phyloP scores from a whole-genome alignment of 2,797 vertebrate species.

The Micropoecilia bifurca region DNA sequence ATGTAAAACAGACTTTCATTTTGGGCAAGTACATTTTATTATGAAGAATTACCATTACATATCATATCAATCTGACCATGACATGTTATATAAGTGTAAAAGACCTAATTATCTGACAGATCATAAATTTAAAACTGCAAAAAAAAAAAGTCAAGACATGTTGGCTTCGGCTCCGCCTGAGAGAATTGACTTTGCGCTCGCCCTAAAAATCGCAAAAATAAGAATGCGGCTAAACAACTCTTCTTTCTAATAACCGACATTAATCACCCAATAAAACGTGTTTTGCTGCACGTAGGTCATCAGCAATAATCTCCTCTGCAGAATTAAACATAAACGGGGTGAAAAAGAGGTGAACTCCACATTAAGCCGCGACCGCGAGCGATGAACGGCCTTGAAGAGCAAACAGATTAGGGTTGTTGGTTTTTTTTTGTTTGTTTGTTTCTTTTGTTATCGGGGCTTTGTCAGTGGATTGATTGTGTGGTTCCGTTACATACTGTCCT shows the following conservation, averaged over 20 bases:
- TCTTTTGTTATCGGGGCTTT: conserved; percentile 29
- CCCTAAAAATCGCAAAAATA: background rate
- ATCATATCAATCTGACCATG: background rate
- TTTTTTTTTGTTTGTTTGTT: background rate
- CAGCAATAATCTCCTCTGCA: conserved; percentile 20
- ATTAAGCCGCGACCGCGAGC: conserved; percentile 15
- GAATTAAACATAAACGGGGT: conserved; percentile 14
- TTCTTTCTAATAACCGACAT: conserved; percentile 8
- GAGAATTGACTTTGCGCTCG: background rate
- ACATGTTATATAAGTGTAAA: background rate
- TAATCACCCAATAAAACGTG: conserved; percentile 23
- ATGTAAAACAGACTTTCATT: background rate
- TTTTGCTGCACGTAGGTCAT: conserved; percentile 17
- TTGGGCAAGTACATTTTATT: background rate
- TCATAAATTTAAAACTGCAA: background rate
- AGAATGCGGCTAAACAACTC: background rate
- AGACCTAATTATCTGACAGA: background rate
- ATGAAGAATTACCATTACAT: conserved; percentile 11
- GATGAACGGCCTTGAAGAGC: conserved; percentile 38
- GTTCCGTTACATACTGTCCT: conserved; percentile 40
- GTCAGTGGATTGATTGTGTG: conserved; percentile 36
- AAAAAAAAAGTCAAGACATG: background rate
- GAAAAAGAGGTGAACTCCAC: conserved; percentile 21
- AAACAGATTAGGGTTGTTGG: conserved; percentile 22
- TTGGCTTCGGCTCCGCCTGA: background rate